Evolutionary conservation across 2,113 vertebrate genomes (phyloP), one percentile per base, ranked within the genome.

Genomic region (Nestor notabilis): DNA sequence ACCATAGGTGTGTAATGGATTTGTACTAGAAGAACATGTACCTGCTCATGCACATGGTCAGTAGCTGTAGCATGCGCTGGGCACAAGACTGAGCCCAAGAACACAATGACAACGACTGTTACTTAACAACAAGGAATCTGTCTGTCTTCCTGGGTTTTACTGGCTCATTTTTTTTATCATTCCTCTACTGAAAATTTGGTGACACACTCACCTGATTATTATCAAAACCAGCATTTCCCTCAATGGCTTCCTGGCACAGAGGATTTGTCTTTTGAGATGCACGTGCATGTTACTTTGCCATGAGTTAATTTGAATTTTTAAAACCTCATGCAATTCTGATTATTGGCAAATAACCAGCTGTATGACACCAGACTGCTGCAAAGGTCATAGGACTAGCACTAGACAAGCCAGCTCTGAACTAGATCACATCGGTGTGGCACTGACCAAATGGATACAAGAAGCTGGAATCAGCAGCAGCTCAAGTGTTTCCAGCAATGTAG

Each of bases 271-370:
- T 58, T 61, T 28, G 65, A 75, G 46, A 70, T 11, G 11, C 1
- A 0, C 1, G 0, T 43, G 8, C 13, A 92, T 44, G 7, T 20
- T 1, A 53, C 74, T 37, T 88, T 53, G n/a, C 28, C 5, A 5
- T 31, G 14, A 71, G 14, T 17, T 56, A 52, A 19, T 43, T 1
- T n/a, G 41, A 60, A 61, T 70, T 70, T 91, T 84, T 63, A 74
- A 68, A 95, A n/a, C 44, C 11, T 35, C 49, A 23, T 49, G n/a
- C 17, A 66, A 27, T 47, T 58, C 25, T 75, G 4, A 10, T 43
- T 90, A 55, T 39, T 71, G 43, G 17, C 25, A 52, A 61, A 93
- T 82, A 68, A 13, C 19, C 61, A n/a, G 5, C 19, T 43, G 7
- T 31, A 41, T 49, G 37, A 44, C 49, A 25, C 18, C 31, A 11